phyloP scores from a whole-genome alignment of 2,113 vertebrate species.

The Sinocyclocheilus maitianheensis region DNA sequence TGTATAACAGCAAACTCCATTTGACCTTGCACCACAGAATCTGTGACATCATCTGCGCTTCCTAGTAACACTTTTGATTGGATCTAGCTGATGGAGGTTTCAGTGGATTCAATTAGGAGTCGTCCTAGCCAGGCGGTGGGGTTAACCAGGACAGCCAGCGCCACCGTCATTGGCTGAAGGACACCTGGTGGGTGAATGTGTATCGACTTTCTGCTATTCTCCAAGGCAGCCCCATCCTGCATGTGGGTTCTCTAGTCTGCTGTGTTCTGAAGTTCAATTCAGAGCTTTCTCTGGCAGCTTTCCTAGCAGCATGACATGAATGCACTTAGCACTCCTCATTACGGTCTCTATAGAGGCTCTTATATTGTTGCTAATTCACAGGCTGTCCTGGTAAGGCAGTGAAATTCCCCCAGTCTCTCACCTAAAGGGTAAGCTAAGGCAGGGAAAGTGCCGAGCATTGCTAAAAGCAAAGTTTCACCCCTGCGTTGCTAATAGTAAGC shows the following conservation, averaged over 20 bases:
- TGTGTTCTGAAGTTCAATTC: constrained; percentile 9
- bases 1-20: neutral
- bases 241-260: constrained; percentile 24
- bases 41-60: neutral
- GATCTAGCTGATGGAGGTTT: constrained; percentile 55
- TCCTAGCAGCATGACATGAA: constrained; percentile 20
- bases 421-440: constrained; percentile 21
- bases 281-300: constrained; percentile 7
- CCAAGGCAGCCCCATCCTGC: constrained; percentile 43
- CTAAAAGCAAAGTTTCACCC: constrained; percentile 55
- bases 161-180: constrained; percentile 49
- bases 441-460: constrained; percentile 28
- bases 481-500: constrained; percentile 23
- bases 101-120: constrained; percentile 57
- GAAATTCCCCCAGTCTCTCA: constrained; percentile 23
- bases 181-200: constrained; percentile 35
- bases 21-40: constrained; percentile 1
- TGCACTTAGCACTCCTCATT: constrained; percentile 41
- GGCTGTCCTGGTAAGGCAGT: neutral
- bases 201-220: constrained; percentile 61
- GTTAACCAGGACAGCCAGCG: constrained; percentile 32
- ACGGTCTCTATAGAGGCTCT: neutral
- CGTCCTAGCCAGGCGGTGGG: constrained; percentile 42
- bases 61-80: constrained; percentile 10
- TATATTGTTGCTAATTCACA: constrained; percentile 40